Base-by-base conservation (phyloP, 2,888 invertebrate species). In the Cosmia trapezina region DNA sequence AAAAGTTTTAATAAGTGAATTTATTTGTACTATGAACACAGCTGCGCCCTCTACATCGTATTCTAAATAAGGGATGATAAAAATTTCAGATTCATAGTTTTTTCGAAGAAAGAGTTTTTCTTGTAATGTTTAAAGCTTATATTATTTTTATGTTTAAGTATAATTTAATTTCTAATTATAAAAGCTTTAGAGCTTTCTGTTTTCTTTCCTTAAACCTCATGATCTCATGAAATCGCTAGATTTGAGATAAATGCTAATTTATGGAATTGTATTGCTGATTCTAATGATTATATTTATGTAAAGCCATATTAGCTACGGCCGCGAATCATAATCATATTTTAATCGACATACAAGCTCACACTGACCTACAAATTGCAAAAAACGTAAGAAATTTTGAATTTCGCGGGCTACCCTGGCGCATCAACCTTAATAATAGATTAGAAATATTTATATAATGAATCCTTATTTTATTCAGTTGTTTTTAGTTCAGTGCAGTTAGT, bases 11-110 rank as follows among this genome's bases (percentile, higher is more conserved):
- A 14, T 72, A 41, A 0, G 4, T 9, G 2, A 19, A 2, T 22
- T 14, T 19, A 22, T 14, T 54, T 43, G 22, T 41, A 4, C 4
- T 1, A 28, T 12, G 17, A 22, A 54, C 43, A 67, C 43, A 9
- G 19, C 41, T 33, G 82, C 33, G 56, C 83, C 83, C 62, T 78
- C 83, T 83, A 56, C 1, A 1, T 12, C 5, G 0, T 22, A 54
- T 43, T 60, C 1, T 47, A 22, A 3, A 2, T n/a, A 33, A 53
- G 53, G 28, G 8, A 22, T 53, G 28, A 8, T 8, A 33, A 70
- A 1, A 28, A 19, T 14, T 59, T 41, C 9, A 37, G 4, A n/a
- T 56, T 33, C 1, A 33, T n/a, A 11, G 12, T 28, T 47, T n/a
- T 71, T 45, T 17, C 5, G 0, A 47, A 19, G 2, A 17, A 17